Evolutionary conservation across 2,888 invertebrate genomes (phyloP).

Genomic region (Scaptomyza flava): DNA sequence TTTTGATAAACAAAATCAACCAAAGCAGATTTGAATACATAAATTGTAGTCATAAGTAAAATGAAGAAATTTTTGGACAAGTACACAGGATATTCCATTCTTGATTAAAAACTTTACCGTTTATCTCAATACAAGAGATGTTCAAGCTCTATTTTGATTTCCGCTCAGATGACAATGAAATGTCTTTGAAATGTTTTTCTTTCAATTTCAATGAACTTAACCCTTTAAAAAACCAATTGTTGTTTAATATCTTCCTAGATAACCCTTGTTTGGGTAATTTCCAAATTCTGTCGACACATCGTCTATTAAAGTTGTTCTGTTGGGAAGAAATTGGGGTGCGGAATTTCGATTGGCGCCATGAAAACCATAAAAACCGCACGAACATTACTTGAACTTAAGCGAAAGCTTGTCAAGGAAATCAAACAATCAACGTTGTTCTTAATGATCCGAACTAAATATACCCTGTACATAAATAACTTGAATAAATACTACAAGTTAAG

Average conservation of each 20-base stretch:
- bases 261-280: constrained; percentile 7
- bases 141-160: not conserved
- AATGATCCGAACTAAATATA: constrained; percentile 9
- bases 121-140: not conserved
- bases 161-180: constrained; percentile 7
- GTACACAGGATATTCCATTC: constrained; percentile 20
- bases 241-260: not conserved
- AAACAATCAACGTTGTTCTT: constrained; percentile 1
- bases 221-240: constrained; percentile 26
- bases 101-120: not conserved
- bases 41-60: too few relatives aligned
- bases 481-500: not conserved
- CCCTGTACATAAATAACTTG: constrained; percentile 4
- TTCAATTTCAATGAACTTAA: constrained; percentile 21
- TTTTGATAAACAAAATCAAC: too few relatives aligned
- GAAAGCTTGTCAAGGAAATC: constrained; percentile 31
- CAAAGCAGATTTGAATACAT: too few relatives aligned
- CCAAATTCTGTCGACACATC: constrained; percentile 39
- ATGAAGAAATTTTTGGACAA: not conserved
- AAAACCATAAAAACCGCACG: constrained; percentile 67
- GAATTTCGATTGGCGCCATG: constrained; percentile 64
- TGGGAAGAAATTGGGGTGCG: constrained; percentile 16
- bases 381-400: constrained; percentile 34
- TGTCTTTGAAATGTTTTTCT: constrained; percentile 12
- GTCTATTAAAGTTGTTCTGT: constrained; percentile 38